Percentiles rank a stretch among this genome's conserved stretches.
phyloP scores from a whole-genome alignment of 2,113 vertebrate genomes.

The Phodopus roborovskii region DNA sequence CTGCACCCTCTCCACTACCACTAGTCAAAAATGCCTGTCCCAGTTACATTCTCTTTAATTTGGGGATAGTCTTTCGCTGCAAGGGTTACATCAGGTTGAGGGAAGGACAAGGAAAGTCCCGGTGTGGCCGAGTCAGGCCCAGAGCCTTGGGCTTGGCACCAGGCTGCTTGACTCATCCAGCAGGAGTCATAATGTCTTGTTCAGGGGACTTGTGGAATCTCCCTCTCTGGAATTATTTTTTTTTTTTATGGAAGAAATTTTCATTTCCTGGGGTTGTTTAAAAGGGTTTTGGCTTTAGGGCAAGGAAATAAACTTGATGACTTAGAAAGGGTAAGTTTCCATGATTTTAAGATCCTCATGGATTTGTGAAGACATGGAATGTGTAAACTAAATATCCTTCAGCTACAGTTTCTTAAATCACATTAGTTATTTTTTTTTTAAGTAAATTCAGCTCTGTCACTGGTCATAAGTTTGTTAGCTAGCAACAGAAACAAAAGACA shows the following conservation, averaged over 20 bases:
- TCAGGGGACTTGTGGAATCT: constrained; percentile 63
- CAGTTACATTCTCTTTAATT: background rate
- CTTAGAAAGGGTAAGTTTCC: constrained; percentile 51
- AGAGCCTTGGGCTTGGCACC: background rate
- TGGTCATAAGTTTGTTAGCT: constrained; percentile 46
- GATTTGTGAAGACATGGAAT: background rate
- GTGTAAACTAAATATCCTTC: constrained; percentile 60
- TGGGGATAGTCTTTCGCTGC: background rate
- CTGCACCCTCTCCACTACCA: background rate
- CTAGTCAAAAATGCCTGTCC: background rate
- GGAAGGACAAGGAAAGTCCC: constrained; percentile 34
- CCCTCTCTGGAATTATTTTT: constrained; percentile 55
- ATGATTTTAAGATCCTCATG: constrained; percentile 48
- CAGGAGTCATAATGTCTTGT: constrained; percentile 3
- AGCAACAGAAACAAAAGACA: constrained; percentile 40
- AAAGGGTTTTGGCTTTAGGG: constrained; percentile 37
- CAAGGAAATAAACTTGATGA: constrained; percentile 55
- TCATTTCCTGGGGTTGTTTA: constrained; percentile 68
- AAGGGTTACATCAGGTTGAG: constrained; percentile 22
- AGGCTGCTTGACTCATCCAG: constrained; percentile 43
- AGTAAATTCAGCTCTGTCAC: constrained; percentile 40
- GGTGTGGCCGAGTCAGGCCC: background rate
- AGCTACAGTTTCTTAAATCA: constrained; percentile 57
- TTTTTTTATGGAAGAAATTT: constrained; percentile 62
- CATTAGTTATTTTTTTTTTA: constrained; percentile 35